Evolutionary conservation across 2,888 invertebrate species (phyloP).

Genomic region (Seira musarum): DNA sequence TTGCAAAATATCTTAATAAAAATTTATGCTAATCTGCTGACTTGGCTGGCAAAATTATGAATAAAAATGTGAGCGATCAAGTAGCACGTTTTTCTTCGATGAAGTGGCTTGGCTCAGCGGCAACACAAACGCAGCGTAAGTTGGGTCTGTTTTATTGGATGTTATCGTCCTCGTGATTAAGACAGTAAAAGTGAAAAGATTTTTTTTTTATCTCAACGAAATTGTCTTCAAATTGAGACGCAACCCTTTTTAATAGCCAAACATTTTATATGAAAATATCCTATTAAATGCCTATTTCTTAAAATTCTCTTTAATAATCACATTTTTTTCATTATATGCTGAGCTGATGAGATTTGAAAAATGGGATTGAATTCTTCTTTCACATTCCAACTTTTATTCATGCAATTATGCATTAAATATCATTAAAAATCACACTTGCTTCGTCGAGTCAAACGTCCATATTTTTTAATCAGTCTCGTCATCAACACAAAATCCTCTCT

Average conservation of each 20-base stretch:
- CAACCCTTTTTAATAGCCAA: neutral
- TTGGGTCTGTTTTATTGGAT: neutral
- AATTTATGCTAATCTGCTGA: conserved; percentile 47
- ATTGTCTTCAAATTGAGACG: neutral
- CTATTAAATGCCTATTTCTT: neutral
- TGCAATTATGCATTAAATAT: conserved; percentile 20
- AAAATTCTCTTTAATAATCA: neutral
- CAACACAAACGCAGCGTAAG: too few relatives aligned
- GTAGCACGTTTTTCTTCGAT: neutral
- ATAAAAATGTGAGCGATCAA: too few relatives aligned
- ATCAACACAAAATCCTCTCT: neutral
- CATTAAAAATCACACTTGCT: conserved; percentile 21
- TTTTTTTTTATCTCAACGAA: neutral
- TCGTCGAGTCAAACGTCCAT: neutral
- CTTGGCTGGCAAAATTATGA: neutral
- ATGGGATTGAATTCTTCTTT: conserved; percentile 33
- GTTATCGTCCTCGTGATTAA: neutral
- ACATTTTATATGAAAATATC: too few relatives aligned
- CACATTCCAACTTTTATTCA: conserved; percentile 36
- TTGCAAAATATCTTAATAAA: conserved; percentile 39
- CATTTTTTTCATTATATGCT: neutral
- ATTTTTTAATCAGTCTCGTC: neutral
- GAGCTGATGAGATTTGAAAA: conserved; percentile 53
- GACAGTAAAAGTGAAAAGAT: neutral
- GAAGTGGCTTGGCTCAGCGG: neutral